Evolutionary conservation across 2,797 vertebrate genomes (phyloP).

Genomic region (Neosalanx taihuensis): DNA sequence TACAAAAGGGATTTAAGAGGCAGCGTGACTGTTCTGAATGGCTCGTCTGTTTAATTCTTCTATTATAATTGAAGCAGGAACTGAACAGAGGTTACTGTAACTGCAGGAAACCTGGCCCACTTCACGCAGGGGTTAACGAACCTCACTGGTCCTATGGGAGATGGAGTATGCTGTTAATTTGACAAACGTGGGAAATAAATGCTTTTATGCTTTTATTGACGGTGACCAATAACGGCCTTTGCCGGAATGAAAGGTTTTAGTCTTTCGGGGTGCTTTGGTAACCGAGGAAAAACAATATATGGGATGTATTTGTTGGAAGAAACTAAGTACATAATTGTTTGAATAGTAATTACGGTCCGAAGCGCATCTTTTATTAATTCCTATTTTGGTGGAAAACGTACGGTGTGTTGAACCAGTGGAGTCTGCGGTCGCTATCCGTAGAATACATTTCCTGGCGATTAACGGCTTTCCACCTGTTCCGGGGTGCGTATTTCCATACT

Average conservation of each 20-base stretch:
- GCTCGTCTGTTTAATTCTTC: constrained; percentile 84
- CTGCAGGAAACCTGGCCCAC: constrained; percentile 81
- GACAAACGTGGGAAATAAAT: constrained; percentile 87
- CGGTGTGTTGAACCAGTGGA: constrained; percentile 70
- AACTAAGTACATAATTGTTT: constrained; percentile 88
- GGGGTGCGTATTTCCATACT: constrained; percentile 63
- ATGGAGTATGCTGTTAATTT: constrained; percentile 87
- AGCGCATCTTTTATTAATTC: constrained; percentile 86
- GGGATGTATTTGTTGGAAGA: constrained; percentile 83
- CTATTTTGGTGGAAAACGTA: constrained; percentile 74
- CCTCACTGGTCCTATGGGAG: constrained; percentile 83
- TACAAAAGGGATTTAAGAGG: constrained; percentile 78
- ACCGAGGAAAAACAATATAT: constrained; percentile 78
- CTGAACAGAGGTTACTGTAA: constrained; percentile 82
- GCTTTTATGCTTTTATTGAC: constrained; percentile 89
- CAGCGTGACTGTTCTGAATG: constrained; percentile 76
- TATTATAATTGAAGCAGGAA: constrained; percentile 84
- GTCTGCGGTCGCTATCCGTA: constrained; percentile 60
- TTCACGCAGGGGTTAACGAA: constrained; percentile 84
- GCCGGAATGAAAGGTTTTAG: constrained; percentile 86
- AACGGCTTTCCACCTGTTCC: constrained; percentile 57
- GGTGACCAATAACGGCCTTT: constrained; percentile 84
- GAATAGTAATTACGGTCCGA: constrained; percentile 80
- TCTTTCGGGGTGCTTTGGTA: constrained; percentile 79
- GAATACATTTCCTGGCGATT: constrained; percentile 67